Conservation (phyloP, 2,113 vertebrate genomes). For the Macaca fascicularis region T2T-MFA8v1.1 NC_088387.1:50596001-50596500, state of each 20-base stretch:
- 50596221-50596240: neutral
- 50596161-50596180: neutral
- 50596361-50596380: neutral
- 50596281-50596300: slow-evolving; percentile 9
- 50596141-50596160: slow-evolving; percentile 37
- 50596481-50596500: no score
- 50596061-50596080: neutral
- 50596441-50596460: no score
- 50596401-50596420: neutral
- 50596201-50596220: neutral
- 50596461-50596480: no score
- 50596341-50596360: rapidly evolving
- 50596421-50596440: neutral
- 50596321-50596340: neutral
- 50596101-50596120: neutral
- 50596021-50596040: neutral
- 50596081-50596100: neutral
- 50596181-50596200: neutral
- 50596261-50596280: neutral
- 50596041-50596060: neutral
- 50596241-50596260: neutral
- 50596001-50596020: neutral
- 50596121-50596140: slow-evolving; percentile 32
- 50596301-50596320: slow-evolving; percentile 8
- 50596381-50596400: slow-evolving; percentile 15